A percentile compares a stretch with the other conserved stretches of the same genome.
Evolutionary conservation across 2,797 vertebrate species (phyloP).

Genomic region (Rhynchotus rufescens): DNA sequence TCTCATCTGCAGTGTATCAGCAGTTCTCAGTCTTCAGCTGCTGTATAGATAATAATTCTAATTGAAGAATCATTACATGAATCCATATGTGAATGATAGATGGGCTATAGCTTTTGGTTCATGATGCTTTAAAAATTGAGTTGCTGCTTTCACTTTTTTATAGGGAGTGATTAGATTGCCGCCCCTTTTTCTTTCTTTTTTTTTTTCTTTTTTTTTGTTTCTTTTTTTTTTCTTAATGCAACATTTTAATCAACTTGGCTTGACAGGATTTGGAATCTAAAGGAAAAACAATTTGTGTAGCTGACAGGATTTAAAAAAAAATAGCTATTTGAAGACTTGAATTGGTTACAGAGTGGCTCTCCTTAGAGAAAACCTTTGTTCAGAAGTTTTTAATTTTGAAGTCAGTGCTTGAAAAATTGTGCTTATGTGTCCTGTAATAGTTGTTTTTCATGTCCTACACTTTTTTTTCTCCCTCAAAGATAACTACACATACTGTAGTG

Average conservation of each 20-base stretch:
- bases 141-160: conserved; percentile 53
- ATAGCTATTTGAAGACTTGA: conserved; percentile 50
- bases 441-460: conserved; percentile 27
- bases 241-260: conserved; percentile 52
- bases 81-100: conserved; percentile 72
- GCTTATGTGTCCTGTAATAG: conserved; percentile 15
- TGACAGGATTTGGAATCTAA: conserved; percentile 43
- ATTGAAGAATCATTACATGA: conserved; percentile 80
- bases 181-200: accelerated
- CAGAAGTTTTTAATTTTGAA: conserved; percentile 25
- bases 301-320: conserved; percentile 29
- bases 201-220: too few relatives aligned
- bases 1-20: conserved; percentile 75
- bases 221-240: not conserved
- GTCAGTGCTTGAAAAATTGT: conserved; percentile 29
- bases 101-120: conserved; percentile 51
- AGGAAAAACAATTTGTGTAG: conserved; percentile 38
- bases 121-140: conserved; percentile 45
- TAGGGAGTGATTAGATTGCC: not conserved
- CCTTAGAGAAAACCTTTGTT: conserved; percentile 35
- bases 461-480: conserved; percentile 25
- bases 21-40: conserved; percentile 76
- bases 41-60: conserved; percentile 80
- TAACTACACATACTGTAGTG: conserved; percentile 9
- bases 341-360: conserved; percentile 34